Evolutionary conservation across 2,888 invertebrate genomes (phyloP).

Genomic region (Argyra leucocephala): DNA sequence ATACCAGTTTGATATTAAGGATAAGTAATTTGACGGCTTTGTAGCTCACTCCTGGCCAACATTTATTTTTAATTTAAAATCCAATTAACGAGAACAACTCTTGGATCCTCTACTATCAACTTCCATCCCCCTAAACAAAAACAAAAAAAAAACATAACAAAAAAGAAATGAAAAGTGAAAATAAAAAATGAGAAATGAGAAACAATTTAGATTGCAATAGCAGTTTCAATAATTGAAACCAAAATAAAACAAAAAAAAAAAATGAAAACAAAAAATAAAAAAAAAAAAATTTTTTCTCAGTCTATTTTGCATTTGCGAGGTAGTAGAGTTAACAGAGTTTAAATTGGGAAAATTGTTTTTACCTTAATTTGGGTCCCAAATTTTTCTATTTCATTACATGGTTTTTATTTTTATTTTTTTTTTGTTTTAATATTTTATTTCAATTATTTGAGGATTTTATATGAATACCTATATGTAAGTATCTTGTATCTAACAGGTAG

Average conservation of each 20-base stretch:
- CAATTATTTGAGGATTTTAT: background rate
- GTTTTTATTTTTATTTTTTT: background rate
- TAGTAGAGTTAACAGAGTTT: too few species aligned
- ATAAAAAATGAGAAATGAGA: background rate
- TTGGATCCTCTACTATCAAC: background rate
- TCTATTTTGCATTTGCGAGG: too few species aligned
- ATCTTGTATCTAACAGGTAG: background rate
- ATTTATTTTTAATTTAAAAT: slow-evolving; percentile 20
- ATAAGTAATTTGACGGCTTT: slow-evolving; percentile 20
- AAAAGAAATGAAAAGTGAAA: background rate
- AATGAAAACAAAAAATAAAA: too few species aligned
- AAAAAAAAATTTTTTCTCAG: too few species aligned
- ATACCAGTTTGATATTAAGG: background rate
- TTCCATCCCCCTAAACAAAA: background rate
- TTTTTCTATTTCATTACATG: too few species aligned
- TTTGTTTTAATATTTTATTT: background rate
- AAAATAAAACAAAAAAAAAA: background rate
- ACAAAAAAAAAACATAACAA: background rate
- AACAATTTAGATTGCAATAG: background rate
- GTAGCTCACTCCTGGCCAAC: slow-evolving; percentile 17
- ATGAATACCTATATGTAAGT: background rate
- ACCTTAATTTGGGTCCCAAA: background rate
- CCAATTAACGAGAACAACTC: slow-evolving; percentile 19
- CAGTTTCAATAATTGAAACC: slow-evolving; percentile 2
- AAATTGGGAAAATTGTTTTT: background rate